These are phyloP conservation scores for Caenorhabditis afra DNA, from an alignment of 2,888 invertebrate species.

Conservation along the genomic window DNA sequence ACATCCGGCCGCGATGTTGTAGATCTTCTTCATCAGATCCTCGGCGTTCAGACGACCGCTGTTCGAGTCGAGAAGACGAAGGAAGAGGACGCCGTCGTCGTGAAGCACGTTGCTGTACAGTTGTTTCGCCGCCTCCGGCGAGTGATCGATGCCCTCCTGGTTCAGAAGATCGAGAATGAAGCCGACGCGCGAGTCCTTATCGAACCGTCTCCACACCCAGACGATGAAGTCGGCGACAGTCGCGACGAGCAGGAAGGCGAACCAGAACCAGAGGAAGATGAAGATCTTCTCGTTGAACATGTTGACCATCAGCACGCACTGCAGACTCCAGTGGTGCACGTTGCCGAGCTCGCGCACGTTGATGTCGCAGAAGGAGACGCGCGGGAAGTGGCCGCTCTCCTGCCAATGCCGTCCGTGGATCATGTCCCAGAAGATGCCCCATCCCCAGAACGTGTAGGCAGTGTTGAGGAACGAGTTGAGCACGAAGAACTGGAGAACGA, in stretches of 20 bases:
- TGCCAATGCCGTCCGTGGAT: constrained; percentile 78
- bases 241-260: constrained; percentile 68
- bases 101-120: constrained; percentile 56
- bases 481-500: constrained; percentile 65
- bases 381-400: constrained; percentile 80
- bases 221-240: constrained; percentile 69
- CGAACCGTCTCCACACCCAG: constrained; percentile 70
- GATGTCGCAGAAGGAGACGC: constrained; percentile 78
- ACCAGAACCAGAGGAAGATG: constrained; percentile 80
- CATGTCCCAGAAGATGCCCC: constrained; percentile 79
- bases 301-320: constrained; percentile 80
- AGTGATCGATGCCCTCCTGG: constrained; percentile 48
- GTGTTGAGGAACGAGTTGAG: constrained; percentile 73
- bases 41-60: constrained; percentile 61
- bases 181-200: constrained; percentile 36
- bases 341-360: constrained; percentile 75
- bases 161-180: constrained; percentile 63
- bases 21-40: constrained; percentile 61
- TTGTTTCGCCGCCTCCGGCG: constrained; percentile 18
- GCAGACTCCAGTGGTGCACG: constrained; percentile 75
- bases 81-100: constrained; percentile 71
- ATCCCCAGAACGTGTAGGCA: constrained; percentile 79
- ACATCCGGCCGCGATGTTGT: constrained; percentile 53
- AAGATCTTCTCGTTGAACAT: constrained; percentile 81
- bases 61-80: constrained; percentile 67